phyloP scores from a whole-genome alignment of 2,113 vertebrate species.

The Brachyhypopomus gauderio region DNA sequence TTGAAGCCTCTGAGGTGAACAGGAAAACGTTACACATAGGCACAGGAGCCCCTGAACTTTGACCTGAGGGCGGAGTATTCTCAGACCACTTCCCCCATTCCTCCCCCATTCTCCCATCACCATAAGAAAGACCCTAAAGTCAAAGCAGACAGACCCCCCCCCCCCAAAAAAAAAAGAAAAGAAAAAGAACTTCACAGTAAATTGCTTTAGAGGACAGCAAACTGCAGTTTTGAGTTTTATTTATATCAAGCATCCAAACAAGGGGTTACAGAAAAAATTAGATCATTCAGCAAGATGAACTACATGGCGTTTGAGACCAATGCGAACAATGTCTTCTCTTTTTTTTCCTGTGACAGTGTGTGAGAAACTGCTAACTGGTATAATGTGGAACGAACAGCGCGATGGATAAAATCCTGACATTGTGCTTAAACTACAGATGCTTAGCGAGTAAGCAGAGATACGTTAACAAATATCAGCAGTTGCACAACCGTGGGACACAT shows the following conservation, averaged over 20 bases:
- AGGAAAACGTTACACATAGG: conserved; percentile 46
- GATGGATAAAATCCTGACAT: background rate
- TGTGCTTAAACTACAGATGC: background rate
- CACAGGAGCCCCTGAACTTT: conserved; percentile 51
- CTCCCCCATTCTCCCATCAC: conserved; percentile 40
- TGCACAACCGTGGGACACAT: too few relatives aligned
- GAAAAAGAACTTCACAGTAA: conserved; percentile 2
- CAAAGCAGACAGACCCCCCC: conserved; percentile 19
- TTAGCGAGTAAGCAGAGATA: background rate
- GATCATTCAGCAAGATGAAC: background rate
- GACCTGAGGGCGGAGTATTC: conserved; percentile 51
- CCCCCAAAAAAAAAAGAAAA: background rate
- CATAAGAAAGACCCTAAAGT: conserved; percentile 41
- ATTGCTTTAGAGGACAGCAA: conserved; percentile 1
- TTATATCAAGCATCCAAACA: background rate
- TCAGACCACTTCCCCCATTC: conserved; percentile 46
- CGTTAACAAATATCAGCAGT: background rate
- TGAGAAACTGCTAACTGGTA: background rate
- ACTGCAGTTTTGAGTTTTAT: background rate
- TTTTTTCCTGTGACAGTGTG: background rate
- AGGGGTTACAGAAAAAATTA: background rate
- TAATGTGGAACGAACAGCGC: too few relatives aligned
- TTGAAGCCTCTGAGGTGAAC: conserved; percentile 39
- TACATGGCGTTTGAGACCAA: background rate
- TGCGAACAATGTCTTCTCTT: background rate